phyloP scores from a whole-genome alignment of 2,888 invertebrate species.

The Cordilura impudica region DNA sequence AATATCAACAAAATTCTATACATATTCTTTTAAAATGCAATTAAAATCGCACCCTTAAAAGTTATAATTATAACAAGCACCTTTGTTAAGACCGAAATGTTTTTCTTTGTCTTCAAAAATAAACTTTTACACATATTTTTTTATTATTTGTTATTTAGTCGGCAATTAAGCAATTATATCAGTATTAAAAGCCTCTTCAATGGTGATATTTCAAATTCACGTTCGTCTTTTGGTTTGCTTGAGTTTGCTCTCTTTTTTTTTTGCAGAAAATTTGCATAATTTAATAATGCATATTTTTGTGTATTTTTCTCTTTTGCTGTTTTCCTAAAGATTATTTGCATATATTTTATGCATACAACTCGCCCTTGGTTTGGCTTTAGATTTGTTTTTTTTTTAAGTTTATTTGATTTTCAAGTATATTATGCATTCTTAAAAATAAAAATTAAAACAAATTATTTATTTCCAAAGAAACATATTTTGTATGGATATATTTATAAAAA shows the following conservation, averaged over 20 bases:
- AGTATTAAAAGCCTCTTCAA: conserved; percentile 16
- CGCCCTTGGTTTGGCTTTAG: too few species aligned
- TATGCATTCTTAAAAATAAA: conserved; percentile 6
- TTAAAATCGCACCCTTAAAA: not conserved
- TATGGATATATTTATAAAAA: too few species aligned
- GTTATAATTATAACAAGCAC: not conserved
- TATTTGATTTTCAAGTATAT: conserved; percentile 21
- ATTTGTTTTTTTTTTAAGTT: conserved; percentile 14
- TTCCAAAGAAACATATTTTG: not conserved
- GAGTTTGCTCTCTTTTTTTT: not conserved
- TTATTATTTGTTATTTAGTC: not conserved
- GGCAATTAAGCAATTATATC: not conserved
- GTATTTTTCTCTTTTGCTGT: not conserved
- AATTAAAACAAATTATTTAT: too few species aligned
- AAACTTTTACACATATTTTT: conserved; percentile 1
- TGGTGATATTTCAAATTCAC: conserved; percentile 30
- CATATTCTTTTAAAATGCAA: not conserved
- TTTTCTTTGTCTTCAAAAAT: conserved; percentile 11
- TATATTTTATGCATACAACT: conserved; percentile 22
- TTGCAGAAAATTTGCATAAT: conserved; percentile 50
- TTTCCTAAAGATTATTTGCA: conserved; percentile 21
- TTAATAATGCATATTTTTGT: conserved; percentile 58
- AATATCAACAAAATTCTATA: not conserved
- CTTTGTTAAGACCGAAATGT: not conserved
- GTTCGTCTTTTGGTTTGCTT: conserved; percentile 30